Evolutionary conservation across 2,113 vertebrate species (phyloP), one percentile per base, ranked within the genome.

Genomic region (Toxotes jaculatrix): DNA sequence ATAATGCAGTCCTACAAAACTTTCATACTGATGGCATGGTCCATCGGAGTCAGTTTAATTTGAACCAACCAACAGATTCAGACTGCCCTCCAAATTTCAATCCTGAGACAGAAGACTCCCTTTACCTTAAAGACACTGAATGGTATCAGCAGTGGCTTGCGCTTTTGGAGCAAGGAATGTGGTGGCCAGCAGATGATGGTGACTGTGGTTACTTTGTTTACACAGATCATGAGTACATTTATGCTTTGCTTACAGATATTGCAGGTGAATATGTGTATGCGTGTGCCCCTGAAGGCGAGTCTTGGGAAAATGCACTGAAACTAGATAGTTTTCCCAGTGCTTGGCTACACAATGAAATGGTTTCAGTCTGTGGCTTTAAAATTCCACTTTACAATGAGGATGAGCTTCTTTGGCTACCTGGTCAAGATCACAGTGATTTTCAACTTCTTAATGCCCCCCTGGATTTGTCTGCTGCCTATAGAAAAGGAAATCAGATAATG

Each of bases 201-300:
- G 93, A 98, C 61, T 99, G 96, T 95, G 98, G 97, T 12, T 97
- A 98, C 89, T 99, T 96, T 94, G 95, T 98, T 93, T 99, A 98
- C 87, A 97, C 96, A 53, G 98, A 99, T 89, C 95, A 95, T 75
- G 95, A 97, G 64, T 99, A 96, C 74, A 95, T 99, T 63, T 99
- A 99, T 92, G 97, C 96, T 0, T 88, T 99, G 65, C 96, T 99
- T 34, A 98, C 98, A 78, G 98, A 99, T 93, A 93, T 94, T 53
- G 95, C 95, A 57, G 98, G 97, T 6, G 95, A 97, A 67, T 97
- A 97, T 87, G 96, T 96, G 1, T 99, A 98, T 16, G 91, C 96
- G 3, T 99, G 97, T 92, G 92, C 95, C 79, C 96, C 97, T 11
- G 96, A 96, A 80, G 82, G 80, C 0, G 95, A 96, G 6, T 91